Base-by-base conservation (phyloP, 2,888 invertebrate genomes). In the Corythucha ciliata region DNA sequence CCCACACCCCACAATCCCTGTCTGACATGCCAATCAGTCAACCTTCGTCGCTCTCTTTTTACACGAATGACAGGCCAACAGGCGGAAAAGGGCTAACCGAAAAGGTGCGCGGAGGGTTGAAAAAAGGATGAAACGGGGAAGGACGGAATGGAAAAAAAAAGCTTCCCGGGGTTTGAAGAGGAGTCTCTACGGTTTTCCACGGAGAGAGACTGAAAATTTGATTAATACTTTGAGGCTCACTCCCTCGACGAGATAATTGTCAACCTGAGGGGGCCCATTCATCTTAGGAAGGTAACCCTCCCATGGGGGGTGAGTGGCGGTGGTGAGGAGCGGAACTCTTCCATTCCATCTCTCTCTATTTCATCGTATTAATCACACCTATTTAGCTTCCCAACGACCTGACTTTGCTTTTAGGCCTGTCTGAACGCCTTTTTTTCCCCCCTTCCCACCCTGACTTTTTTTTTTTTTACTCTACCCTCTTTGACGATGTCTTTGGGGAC, bases 331-430 rank as follows among this genome's bases (percentile, higher is more conserved):
- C 29, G n/a, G n/a, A n/a, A n/a, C n/a, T n/a, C 29, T 29, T 29
- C 29, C 29, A n/a, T n/a, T n/a, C 25, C 36, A 12, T 47, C 47
- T 36, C 33, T 34, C 46, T 39, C 49, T 49, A 49, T 49, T 41
- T 41, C 49, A 22, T 29, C 49, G 32, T 49, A 49, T 49, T 49
- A 49, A 49, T 49, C 49, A 49, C 49, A 49, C 49, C 49, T 49
- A 49, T 49, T 49, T 49, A 49, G 32, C 24, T 32, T 29, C 41
- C 40, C 40, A 41, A 49, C 49, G 49, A 49, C 49, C 41, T 49
- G 49, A 49, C 49, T 49, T 49, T 49, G 49, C 49, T 49, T 49
- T 49, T 49, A 49, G 49, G 33, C 33, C 42, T 34, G 41, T 32
- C 25, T 36, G 24, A 26, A 26, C 14, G 18, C 3, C 21, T 29